Conservation (phyloP, 1,140 invertebrate species). For the Bombus polaris region DNA sequence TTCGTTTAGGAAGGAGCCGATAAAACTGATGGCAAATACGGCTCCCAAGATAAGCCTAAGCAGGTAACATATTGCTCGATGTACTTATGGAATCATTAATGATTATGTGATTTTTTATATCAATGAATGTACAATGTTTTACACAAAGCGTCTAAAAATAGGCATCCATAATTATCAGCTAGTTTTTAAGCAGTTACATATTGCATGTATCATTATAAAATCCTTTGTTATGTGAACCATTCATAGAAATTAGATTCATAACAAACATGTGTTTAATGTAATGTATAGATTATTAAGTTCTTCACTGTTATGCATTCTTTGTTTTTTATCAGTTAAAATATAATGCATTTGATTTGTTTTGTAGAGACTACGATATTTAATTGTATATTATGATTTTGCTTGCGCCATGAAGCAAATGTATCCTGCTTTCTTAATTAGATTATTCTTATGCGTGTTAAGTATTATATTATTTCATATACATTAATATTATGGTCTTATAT, state of each 20-base stretch:
- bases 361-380: slow-evolving; percentile 1
- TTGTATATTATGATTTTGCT: slow-evolving; percentile 12
- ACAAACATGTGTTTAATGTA: neutral
- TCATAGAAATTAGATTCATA: neutral
- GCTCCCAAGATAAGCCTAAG: slow-evolving; percentile 95
- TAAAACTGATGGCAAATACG: slow-evolving; percentile 94
- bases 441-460: slow-evolving; percentile 12
- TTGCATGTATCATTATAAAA: slow-evolving; percentile 37
- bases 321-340: neutral
- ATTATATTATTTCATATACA: neutral
- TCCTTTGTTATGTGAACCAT: neutral
- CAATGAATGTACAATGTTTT: neutral
- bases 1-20: slow-evolving; percentile 80
- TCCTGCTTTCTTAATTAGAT: slow-evolving; percentile 29
- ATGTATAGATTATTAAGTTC: slow-evolving; percentile 11
- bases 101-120: slow-evolving; percentile 44
- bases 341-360: neutral
- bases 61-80: slow-evolving; percentile 84
- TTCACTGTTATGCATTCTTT: neutral
- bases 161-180: neutral
- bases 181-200: neutral
- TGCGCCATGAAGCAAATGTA: slow-evolving; percentile 11
- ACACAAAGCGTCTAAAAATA: neutral
- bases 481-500: neutral
- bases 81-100: slow-evolving; percentile 65